Base-by-base conservation (phyloP, 2,888 invertebrate species). In the Orthosia gothica region DNA sequence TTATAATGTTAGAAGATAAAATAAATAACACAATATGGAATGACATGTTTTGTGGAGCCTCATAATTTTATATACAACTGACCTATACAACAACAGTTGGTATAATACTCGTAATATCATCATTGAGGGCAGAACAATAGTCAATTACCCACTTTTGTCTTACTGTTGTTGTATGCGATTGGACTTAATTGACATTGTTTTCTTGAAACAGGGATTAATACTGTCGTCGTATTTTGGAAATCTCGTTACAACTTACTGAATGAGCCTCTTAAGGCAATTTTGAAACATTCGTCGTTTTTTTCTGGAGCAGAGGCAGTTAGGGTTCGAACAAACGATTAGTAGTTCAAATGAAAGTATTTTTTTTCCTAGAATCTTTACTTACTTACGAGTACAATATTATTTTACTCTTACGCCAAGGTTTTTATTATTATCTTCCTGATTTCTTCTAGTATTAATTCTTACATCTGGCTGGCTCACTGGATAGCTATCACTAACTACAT, bases 191-290 rank as follows among this genome's bases (percentile, higher is more conserved):
- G 76, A 78, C 75, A 76, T 82, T 82, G 80, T 84, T 82, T 76
- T 84, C 67, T 64, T 16, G 66, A 79, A 84, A 81, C 40, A 59
- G 57, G 62, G 65, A 76, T 82, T 76, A 79, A 76, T 77, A 75
- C 67, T 68, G 69, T 76, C 74, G 71, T 70, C 73, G 81, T n/a
- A 77, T 79, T 79, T 76, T 47, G 61, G 54, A 74, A 83, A 86
- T 85, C 74, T 77, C 32, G 70, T 87, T 81, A 87, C 70, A 77
- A 81, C 65, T 82, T 74, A 62, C 74, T 76, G 68, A 84, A 77
- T 74, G 52, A 47, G 54, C 50, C 70, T 20, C 64, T 69, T 76
- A 57, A 70, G 57, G 64, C 54, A 54, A 79, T 77, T 78, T 68
- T 18, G 54, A 45, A 65, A 83, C 63, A 74, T 78, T 66, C 26